Evolutionary conservation across 2,113 vertebrate genomes (phyloP).

Genomic region (Paracanthobrama guichenoti): DNA sequence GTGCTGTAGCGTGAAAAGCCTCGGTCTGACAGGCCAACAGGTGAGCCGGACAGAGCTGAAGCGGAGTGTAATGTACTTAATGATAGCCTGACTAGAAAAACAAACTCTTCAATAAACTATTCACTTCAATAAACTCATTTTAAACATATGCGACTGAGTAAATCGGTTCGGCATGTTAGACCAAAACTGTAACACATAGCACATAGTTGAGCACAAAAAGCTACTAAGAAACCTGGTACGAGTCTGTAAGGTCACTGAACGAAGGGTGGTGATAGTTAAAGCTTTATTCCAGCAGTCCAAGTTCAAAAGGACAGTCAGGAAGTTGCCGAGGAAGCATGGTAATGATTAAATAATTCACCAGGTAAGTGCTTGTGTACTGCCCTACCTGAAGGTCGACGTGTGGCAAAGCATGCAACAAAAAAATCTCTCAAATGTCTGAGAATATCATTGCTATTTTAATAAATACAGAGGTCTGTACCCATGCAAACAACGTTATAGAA

Average conservation of each 20-base stretch:
- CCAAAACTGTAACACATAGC: background rate
- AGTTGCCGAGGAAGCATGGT: conserved; percentile 39
- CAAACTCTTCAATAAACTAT: background rate
- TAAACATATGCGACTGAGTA: background rate
- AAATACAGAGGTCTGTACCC: background rate
- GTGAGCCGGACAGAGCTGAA: conserved; percentile 35
- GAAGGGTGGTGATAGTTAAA: background rate
- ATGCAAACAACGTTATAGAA: background rate
- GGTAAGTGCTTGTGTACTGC: conserved; percentile 44
- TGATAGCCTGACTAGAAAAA: conserved; percentile 25
- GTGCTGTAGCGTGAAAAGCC: conserved; percentile 38
- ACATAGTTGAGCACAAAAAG: background rate
- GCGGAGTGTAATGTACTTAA: conserved; percentile 32
- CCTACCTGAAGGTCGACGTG: conserved; percentile 34
- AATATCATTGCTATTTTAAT: background rate
- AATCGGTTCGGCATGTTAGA: conserved; percentile 5
- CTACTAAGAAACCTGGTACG: background rate
- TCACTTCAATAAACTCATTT: background rate
- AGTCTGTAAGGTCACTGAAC: background rate
- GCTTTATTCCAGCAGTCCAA: conserved; percentile 36
- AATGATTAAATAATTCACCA: conserved; percentile 54
- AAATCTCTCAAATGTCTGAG: background rate
- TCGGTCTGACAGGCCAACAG: conserved; percentile 43
- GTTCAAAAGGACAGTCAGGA: conserved; percentile 45
- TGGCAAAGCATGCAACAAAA: conserved; percentile 28